These are phyloP conservation scores for Calidris pygmaea DNA, from an alignment of 2,113 vertebrate species.

Conservation along the genomic window DNA sequence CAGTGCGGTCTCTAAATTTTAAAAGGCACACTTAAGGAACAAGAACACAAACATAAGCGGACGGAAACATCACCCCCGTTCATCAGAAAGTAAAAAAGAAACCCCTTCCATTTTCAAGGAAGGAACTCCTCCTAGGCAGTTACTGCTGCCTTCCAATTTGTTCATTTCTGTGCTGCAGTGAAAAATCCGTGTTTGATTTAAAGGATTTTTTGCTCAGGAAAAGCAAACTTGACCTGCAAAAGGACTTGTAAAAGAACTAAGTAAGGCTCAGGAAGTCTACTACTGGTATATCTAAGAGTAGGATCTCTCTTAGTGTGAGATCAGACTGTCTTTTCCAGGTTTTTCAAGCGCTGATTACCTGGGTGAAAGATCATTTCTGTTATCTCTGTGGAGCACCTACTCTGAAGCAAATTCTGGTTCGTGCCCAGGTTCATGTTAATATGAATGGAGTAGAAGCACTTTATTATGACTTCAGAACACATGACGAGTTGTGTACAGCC, in stretches of 20 bases:
- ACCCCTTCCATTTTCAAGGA: background rate
- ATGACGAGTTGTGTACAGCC: background rate
- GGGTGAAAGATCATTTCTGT: conserved; percentile 35
- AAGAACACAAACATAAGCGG: background rate
- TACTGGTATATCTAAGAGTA: background rate
- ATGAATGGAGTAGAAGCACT: background rate
- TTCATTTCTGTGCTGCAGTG: background rate
- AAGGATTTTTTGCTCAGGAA: background rate
- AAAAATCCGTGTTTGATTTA: conserved; percentile 2
- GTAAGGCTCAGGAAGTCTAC: background rate
- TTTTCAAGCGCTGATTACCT: conserved; percentile 1
- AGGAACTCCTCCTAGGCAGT: background rate
- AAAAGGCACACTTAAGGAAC: background rate
- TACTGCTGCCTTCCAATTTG: background rate
- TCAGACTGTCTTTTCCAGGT: background rate
- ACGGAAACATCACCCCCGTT: background rate
- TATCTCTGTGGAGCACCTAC: background rate
- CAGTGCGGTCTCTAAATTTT: background rate
- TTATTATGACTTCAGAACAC: background rate
- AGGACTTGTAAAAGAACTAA: background rate
- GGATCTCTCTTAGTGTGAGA: background rate
- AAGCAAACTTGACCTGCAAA: conserved; percentile 28
- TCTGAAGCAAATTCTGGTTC: background rate
- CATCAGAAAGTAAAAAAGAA: background rate
- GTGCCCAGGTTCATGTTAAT: background rate